Evolutionary conservation across 2,888 invertebrate genomes (phyloP), one percentile per base, ranked within the genome.

Genomic region (Apamea sordens): DNA sequence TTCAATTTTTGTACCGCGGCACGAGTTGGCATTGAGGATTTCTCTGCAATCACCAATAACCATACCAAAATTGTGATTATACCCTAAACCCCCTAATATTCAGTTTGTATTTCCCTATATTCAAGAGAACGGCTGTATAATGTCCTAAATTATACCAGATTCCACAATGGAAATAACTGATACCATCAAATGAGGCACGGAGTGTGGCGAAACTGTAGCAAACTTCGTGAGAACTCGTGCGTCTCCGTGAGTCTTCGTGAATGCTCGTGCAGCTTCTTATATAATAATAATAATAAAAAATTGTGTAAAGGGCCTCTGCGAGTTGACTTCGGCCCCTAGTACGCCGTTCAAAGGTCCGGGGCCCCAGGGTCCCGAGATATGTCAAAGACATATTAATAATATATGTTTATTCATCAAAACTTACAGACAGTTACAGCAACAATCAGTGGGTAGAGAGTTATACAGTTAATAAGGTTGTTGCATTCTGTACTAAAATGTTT

Each of bases 131-230:
- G 24, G 3, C 32, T 50, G 15, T 24, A n/a, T 56, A 63, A 63
- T 41, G 1, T 28, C 41, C 36, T 13, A 64, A 61, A 82, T 77
- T 72, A 81, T 18, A 53, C 59, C 44, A 72, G 72, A 86, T 77
- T 86, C 86, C 72, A 86, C 83, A 78, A 67, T 69, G 56, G n/a
- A 56, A 77, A 71, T 76, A 85, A 69, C 69, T 75, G 83, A 86
- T 84, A 86, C 1, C 0, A 84, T 86, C 79, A 70, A 77, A 84
- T 61, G 69, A 75, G 28, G n/a, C 84, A 53, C 76, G 32, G 8
- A 63, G 32, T 8, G 36, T 84, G 65, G 21, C 59, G 79, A 84
- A 84, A 86, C 72, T 86, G 74, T 86, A 78, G 11, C 83, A 70
- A 74, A 69, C 78, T 65, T 83, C 75, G 78, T 84, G 83, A 72